Evolutionary conservation across 2,113 vertebrate genomes (phyloP).

Genomic region (Mastomys natalensis): DNA sequence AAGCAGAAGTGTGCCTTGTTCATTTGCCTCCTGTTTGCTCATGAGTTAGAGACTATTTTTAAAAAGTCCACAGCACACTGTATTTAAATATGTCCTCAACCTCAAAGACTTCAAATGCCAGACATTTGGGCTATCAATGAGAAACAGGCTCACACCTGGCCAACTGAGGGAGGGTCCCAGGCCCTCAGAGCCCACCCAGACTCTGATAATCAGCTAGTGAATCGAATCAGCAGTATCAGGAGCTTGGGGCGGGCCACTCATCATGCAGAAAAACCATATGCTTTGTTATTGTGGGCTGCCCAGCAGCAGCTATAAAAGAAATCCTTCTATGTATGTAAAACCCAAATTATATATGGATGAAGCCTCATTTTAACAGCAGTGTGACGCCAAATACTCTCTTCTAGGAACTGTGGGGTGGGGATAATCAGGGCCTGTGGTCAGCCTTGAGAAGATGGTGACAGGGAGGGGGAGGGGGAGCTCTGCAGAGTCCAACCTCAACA

Average conservation of each 20-base stretch:
- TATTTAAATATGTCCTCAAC: slow-evolving; percentile 52
- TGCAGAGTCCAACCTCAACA: not conserved
- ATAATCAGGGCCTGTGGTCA: not conserved
- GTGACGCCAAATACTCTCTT: slow-evolving; percentile 35
- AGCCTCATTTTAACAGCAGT: slow-evolving; percentile 53
- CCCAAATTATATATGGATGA: slow-evolving; percentile 53
- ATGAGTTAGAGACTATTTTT: slow-evolving; percentile 28
- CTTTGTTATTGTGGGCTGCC: slow-evolving; percentile 42
- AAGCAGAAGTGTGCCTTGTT: slow-evolving; percentile 16
- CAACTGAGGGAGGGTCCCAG: not conserved
- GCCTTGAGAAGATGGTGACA: not conserved
- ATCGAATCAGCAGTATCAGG: not conserved
- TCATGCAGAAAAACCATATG: slow-evolving; percentile 46
- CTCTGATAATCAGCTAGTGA: not conserved
- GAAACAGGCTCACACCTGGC: not conserved
- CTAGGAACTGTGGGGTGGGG: not conserved
- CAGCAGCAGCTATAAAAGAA: slow-evolving; percentile 62
- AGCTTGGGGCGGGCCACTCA: not conserved
- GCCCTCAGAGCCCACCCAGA: not conserved
- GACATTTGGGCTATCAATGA: not conserved
- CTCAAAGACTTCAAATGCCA: not conserved
- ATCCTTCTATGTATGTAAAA: slow-evolving; percentile 73
- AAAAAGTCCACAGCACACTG: not conserved
- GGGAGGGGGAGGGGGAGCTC: not conserved
- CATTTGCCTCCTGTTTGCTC: slow-evolving; percentile 55